Base-by-base conservation (phyloP, 1,140 invertebrate species). In the Drosophila mayri region DNA sequence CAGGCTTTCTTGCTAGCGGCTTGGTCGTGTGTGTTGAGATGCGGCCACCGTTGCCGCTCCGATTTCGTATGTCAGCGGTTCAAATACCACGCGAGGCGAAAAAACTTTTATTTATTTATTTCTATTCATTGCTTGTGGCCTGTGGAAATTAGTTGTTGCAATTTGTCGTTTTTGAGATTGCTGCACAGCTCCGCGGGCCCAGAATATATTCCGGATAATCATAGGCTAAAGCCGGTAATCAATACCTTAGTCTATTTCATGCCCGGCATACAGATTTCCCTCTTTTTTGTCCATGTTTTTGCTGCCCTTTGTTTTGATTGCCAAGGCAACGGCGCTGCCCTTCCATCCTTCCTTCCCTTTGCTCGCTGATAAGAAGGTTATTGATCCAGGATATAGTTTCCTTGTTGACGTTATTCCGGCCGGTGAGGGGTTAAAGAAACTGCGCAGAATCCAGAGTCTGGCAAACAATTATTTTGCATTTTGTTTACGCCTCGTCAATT, bases 201-300 rank as follows among this genome's bases (percentile, higher is more conserved):
- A 92, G 74, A 92, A 62, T 20, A 85, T 68, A 67, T 86, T 78
- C 65, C 82, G 85, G 54, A 84, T 92, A 92, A 92, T 92, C 91
- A 91, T 92, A 91, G 88, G 35, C 91, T 81, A 88, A 75, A 77
- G 46, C 50, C 18, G 86, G 81, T 78, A 61, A 46, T 84, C 79
- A 81, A 90, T 92, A 76, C 85, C 74, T 70, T 87, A 79, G 91
- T 72, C 80, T 92, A 92, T 92, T 92, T 92, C 91, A 92, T 92
- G 85, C 71, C 72, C 90, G 85, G 82, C 67, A 87, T 58, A 92
- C 80, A 92, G 14, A 54, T 76, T 70, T 73, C 20, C 49, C 11
- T 65, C 64, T 73, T 11, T 38, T 52, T 43, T n/a, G n/a, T n/a
- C n/a, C n/a, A n/a, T n/a, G n/a, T n/a, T n/a, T n/a, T n/a, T 10